Base-by-base conservation (phyloP, 1,140 invertebrate species). In the Drosophila melanogaster region DNA sequence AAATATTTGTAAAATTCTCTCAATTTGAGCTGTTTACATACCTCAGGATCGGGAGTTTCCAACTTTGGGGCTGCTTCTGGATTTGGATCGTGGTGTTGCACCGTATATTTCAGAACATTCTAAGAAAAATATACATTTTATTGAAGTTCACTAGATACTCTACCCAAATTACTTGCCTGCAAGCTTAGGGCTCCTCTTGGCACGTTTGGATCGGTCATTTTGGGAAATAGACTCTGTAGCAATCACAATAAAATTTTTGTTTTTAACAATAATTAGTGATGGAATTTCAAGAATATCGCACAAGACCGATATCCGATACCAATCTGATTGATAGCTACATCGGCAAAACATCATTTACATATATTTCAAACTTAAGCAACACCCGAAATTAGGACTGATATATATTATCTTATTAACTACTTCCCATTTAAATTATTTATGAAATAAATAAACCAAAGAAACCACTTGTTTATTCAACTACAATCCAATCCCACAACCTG, bases 21-120 rank as follows among this genome's bases (percentile, higher is more conserved):
- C 0, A 26, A 35, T 0, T 17, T 2, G 11, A 8, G 19, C 49
- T 35, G 51, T 24, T 66, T 50, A 35, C 72, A 40, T 40, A 75
- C 72, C 71, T 75, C 71, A 46, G 17, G 38, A 66, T 58, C 71
- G 58, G 37, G 15, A 24, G 26, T 40, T 14, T 50, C 65, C 14
- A n/a, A 5, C 0, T 22, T 50, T 22, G 37, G 41, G 17, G 15
- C 8, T 19, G 17, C 17, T 4, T 57, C 40, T 0, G 17, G 37
- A 30, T 41, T 33, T 38, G 49, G 15, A 30, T 73, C 57, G 12
- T 62, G 62, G 15, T 76, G 61, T 12, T 53, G 53, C 11, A 76
- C 72, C 0, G 72, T 38, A 26, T 76, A 59, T 58, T 81, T 78
- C 3, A 85, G 60, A 43, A 85, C 62, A 43, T 71, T 66, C 81